These are phyloP conservation scores for Archips crataeganus DNA, from an alignment of 2,888 invertebrate genomes.

Conservation along the genomic window DNA sequence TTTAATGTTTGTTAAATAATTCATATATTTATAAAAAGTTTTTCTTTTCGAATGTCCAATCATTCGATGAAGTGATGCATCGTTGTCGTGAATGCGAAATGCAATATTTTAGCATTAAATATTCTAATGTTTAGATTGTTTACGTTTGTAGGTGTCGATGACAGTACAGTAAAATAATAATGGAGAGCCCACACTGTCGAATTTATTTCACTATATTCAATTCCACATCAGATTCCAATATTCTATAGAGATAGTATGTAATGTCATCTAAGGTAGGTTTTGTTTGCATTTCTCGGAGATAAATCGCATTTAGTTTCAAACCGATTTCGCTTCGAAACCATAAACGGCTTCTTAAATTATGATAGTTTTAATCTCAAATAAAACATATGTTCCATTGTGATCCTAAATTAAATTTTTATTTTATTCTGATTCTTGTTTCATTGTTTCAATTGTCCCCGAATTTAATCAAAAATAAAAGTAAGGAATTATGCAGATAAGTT, in stretches of 20 bases:
- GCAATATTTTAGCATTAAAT: conserved; percentile 30
- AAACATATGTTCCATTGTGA: conserved; percentile 70
- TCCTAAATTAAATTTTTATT: conserved; percentile 81
- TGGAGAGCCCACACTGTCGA: not conserved
- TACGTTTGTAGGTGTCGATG: conserved; percentile 17
- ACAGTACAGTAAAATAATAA: conserved; percentile 12
- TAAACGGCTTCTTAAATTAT: conserved; percentile 46
- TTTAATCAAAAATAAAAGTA: no score
- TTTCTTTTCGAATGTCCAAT: conserved; percentile 48
- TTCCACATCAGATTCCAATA: conserved; percentile 11
- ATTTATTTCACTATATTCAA: conserved; percentile 1
- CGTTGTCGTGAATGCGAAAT: conserved; percentile 14
- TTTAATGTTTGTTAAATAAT: conserved; percentile 66
- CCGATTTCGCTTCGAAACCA: conserved; percentile 25
- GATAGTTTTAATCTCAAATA: conserved; percentile 61
- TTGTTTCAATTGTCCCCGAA: conserved; percentile 46
- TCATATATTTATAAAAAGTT: conserved; percentile 61
- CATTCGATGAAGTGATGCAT: conserved; percentile 29
- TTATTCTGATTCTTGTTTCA: conserved; percentile 62
- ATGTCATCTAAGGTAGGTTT: conserved; percentile 36
- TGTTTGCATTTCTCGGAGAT: conserved; percentile 44
- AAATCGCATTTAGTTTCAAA: conserved; percentile 46
- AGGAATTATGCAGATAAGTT: no score
- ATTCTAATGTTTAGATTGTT: conserved; percentile 13
- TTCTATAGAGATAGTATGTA: conserved; percentile 29